Percentiles rank a stretch among this genome's conserved stretches.
Conservation (phyloP, 2,797 vertebrate species). For the Enteromius thamalakanensis region DNA sequence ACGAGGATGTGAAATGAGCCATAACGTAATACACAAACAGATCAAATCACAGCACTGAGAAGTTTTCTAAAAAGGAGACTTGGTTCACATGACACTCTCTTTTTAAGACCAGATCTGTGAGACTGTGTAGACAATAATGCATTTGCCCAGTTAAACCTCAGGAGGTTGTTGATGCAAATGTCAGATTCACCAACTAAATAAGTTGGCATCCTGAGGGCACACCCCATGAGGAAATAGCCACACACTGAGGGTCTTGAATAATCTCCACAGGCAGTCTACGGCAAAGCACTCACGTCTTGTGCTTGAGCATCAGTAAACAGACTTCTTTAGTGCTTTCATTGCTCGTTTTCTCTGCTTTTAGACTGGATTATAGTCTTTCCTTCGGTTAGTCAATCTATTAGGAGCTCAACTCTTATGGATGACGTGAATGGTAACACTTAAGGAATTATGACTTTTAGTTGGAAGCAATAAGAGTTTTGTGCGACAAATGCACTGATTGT, state of each 20-base stretch:
- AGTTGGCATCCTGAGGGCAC: conserved; percentile 21
- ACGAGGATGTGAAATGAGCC: conserved; percentile 5
- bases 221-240: conserved; percentile 5
- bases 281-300: background rate
- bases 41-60: background rate
- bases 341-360: background rate
- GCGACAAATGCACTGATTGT: conserved; percentile 15
- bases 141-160: background rate
- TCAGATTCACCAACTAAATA: conserved; percentile 10
- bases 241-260: background rate
- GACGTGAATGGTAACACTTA: conserved; percentile 12
- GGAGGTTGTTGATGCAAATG: conserved; percentile 37
- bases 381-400: background rate
- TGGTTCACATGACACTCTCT: background rate
- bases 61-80: background rate
- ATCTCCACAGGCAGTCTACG: conserved; percentile 3
- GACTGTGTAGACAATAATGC: background rate
- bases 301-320: background rate
- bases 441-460: conserved; percentile 7
- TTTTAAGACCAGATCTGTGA: conserved; percentile 10
- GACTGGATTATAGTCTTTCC: background rate
- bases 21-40: background rate
- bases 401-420: background rate
- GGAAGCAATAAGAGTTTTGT: background rate
- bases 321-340: background rate